Conservation (phyloP, 2,888 invertebrate species). For the Nycteola revayana region DNA sequence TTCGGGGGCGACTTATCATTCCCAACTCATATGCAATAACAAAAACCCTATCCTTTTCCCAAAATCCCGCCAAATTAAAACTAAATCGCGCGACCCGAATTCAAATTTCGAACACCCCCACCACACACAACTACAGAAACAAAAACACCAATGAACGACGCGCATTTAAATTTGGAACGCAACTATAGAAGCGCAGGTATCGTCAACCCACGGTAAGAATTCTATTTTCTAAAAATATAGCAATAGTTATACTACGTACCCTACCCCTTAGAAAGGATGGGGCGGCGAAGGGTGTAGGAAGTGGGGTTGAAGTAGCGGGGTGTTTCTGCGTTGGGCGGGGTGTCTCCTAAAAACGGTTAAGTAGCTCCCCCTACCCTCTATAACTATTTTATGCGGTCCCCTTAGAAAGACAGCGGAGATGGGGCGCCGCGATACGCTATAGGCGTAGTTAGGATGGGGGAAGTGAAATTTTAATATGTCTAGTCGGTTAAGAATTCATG, state of each 20-base stretch:
- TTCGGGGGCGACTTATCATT: constrained; percentile 26
- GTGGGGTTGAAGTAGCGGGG: constrained; percentile 71
- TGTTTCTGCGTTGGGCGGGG: constrained; percentile 72
- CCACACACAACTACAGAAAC: constrained; percentile 59
- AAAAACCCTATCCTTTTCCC: constrained; percentile 55
- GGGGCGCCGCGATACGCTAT: constrained; percentile 70
- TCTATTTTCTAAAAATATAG: constrained; percentile 76
- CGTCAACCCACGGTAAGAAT: constrained; percentile 76
- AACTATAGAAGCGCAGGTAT: constrained; percentile 71
- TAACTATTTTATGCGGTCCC: constrained; percentile 82
- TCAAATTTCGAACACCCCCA: constrained; percentile 54
- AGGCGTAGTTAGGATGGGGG: constrained; percentile 64
- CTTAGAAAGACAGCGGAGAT: constrained; percentile 80
- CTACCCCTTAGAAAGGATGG: constrained; percentile 47
- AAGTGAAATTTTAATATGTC: constrained; percentile 80
- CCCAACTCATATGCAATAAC: constrained; percentile 46
- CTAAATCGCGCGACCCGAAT: constrained; percentile 77
- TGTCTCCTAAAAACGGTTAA: constrained; percentile 82
- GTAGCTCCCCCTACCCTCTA: constrained; percentile 78
- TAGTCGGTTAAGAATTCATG: constrained; percentile 79
- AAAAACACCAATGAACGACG: constrained; percentile 66
- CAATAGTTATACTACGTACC: constrained; percentile 66
- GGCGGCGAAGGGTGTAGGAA: constrained; percentile 60
- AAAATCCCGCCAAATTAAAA: constrained; percentile 74
- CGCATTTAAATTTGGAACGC: constrained; percentile 62